Conservation (phyloP, 2,113 vertebrate species). For the Gadus chalcogrammus region DNA sequence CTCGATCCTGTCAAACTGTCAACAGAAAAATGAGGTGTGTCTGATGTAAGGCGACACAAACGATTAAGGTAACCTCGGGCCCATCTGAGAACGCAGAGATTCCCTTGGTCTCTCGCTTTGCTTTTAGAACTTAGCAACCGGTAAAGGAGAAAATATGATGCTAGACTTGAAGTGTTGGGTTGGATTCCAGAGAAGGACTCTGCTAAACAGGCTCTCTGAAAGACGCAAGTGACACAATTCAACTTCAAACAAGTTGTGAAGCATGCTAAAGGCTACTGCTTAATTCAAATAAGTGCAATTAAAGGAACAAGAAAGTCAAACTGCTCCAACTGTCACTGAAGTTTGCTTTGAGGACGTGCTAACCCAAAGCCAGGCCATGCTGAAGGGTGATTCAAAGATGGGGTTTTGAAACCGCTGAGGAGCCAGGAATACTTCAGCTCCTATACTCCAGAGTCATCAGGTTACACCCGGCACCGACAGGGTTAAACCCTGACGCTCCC, state of each 20-base stretch:
- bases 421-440: constrained; percentile 10
- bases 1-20: constrained; percentile 8
- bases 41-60: neutral
- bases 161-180: neutral
- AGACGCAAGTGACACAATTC: too few relatives aligned
- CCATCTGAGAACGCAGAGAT: too few relatives aligned
- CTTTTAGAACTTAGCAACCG: too few relatives aligned
- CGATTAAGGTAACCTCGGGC: constrained; percentile 11
- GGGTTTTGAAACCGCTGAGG: too few relatives aligned
- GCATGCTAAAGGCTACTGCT: too few relatives aligned
- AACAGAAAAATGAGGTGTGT: constrained; percentile 32
- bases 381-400: neutral
- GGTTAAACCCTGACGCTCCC: constrained; percentile 64
- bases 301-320: too few relatives aligned
- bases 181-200: too few relatives aligned
- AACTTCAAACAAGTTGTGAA: too few relatives aligned
- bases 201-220: too few relatives aligned
- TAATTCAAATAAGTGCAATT: too few relatives aligned
- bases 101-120: too few relatives aligned
- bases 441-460: constrained; percentile 15
- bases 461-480: constrained; percentile 49
- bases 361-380: neutral
- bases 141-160: neutral
- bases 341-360: neutral
- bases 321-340: too few relatives aligned